Conservation (phyloP, 2,113 vertebrate genomes). For the Dolichallabes microphthalmus region DNA sequence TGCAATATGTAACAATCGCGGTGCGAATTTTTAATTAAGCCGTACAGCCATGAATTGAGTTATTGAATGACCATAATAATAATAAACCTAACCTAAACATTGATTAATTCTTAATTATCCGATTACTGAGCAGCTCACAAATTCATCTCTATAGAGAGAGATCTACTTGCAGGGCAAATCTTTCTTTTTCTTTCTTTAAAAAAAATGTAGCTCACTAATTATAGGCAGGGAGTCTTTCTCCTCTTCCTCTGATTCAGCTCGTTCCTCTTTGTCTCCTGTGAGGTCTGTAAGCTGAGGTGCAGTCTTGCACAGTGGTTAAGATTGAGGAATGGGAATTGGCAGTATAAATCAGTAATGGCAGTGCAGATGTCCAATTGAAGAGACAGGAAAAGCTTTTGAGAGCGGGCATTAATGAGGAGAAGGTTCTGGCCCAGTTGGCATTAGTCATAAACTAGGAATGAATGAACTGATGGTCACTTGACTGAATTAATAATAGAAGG, state of each 20-base stretch:
- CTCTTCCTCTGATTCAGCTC: neutral
- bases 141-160: neutral
- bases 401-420: constrained; percentile 2
- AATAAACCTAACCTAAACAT: too few species aligned
- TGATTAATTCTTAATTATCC: too few species aligned
- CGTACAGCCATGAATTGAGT: too few species aligned
- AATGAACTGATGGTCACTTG: constrained; percentile 30
- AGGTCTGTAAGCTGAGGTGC: constrained; percentile 7
- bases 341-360: constrained; percentile 11
- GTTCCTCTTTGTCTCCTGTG: constrained; percentile 1
- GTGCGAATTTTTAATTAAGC: too few species aligned
- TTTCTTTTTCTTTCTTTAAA: neutral
- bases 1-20: too few species aligned
- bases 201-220: neutral
- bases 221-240: neutral
- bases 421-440: constrained; percentile 16
- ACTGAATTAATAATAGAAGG: constrained; percentile 33
- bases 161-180: neutral
- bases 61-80: too few species aligned
- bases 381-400: constrained; percentile 38
- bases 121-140: neutral
- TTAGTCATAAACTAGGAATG: constrained; percentile 39
- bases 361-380: constrained; percentile 39
- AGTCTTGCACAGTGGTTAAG: neutral
- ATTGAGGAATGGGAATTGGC: constrained; percentile 21